Conservation (phyloP, 1,140 invertebrate genomes). For the Colletes latitarsis region DNA sequence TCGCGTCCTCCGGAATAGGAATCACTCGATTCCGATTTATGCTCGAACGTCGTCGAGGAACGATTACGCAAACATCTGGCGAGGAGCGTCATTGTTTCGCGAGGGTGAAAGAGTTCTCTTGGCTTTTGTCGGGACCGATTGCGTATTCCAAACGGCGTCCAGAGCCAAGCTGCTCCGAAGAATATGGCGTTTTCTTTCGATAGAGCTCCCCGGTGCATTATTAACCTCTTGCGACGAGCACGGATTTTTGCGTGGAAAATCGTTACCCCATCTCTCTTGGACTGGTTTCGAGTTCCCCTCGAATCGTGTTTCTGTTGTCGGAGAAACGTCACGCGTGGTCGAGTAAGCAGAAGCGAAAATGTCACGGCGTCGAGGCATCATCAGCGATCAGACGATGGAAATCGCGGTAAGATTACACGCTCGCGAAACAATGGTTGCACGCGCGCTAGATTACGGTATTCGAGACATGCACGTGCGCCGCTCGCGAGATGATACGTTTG, state of each 20-base stretch:
- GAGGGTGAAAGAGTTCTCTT: neutral
- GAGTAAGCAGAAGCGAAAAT: constrained; percentile 43
- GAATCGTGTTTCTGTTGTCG: constrained; percentile 59
- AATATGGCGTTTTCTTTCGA: neutral
- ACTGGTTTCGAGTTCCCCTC: constrained; percentile 26
- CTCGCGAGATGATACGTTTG: constrained; percentile 10
- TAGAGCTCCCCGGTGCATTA: too few relatives aligned
- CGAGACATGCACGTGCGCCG: constrained; percentile 12
- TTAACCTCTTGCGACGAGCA: too few relatives aligned
- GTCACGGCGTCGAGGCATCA: constrained; percentile 48
- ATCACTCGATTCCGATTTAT: neutral
- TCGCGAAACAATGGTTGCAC: constrained; percentile 13
- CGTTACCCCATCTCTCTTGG: too few relatives aligned
- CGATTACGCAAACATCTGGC: too few relatives aligned
- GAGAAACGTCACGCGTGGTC: constrained; percentile 51
- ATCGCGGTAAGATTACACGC: constrained; percentile 28
- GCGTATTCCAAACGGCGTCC: neutral
- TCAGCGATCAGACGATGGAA: constrained; percentile 30
- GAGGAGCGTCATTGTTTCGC: neutral
- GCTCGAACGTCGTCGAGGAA: neutral
- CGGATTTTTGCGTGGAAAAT: too few relatives aligned
- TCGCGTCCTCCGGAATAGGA: too few relatives aligned
- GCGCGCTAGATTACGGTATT: neutral
- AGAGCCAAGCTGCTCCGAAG: neutral
- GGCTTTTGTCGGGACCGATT: neutral